Percentiles rank a stretch among this genome's conserved stretches.
Evolutionary conservation across 1,140 invertebrate genomes (phyloP).

Genomic region (Saccostrea echinata): DNA sequence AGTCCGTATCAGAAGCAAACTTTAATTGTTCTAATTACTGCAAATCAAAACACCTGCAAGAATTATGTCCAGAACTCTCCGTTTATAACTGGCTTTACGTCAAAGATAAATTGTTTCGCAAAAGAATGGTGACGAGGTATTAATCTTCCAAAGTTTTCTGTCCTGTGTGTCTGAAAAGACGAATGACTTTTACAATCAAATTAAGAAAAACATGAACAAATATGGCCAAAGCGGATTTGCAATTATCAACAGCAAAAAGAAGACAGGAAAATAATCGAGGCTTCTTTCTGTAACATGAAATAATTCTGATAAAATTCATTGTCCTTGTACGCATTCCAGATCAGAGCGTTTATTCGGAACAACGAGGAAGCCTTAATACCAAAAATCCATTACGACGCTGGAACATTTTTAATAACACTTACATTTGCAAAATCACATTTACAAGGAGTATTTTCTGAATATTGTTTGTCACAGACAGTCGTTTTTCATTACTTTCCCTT

Average conservation of each 20-base stretch:
- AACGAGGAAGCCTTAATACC: not conserved
- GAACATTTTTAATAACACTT: slow-evolving; percentile 28
- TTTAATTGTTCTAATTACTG: not conserved
- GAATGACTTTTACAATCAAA: slow-evolving; percentile 5
- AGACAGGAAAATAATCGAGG: not conserved
- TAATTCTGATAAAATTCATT: slow-evolving; percentile 21
- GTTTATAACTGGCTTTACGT: not conserved
- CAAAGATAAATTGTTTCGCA: not conserved
- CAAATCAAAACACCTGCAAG: not conserved
- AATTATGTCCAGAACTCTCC: not conserved
- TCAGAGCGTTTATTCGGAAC: not conserved
- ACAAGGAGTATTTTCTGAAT: not conserved
- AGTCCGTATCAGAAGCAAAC: too few relatives aligned
- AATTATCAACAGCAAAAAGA: not conserved
- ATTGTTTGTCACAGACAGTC: slow-evolving; percentile 18
- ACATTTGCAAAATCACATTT: slow-evolving; percentile 33
- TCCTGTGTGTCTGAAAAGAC: slow-evolving; percentile 7
- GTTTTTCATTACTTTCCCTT: slow-evolving; percentile 29
- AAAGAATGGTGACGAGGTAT: not conserved
- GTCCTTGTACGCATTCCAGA: not conserved
- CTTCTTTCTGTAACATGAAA: not conserved
- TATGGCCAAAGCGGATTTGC: not conserved
- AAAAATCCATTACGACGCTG: slow-evolving; percentile 17
- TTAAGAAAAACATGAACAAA: slow-evolving; percentile 14
- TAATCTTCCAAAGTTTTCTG: slow-evolving; percentile 5